Base-by-base conservation (phyloP, 2,888 invertebrate genomes). In the Leptinotarsa juncta region DNA sequence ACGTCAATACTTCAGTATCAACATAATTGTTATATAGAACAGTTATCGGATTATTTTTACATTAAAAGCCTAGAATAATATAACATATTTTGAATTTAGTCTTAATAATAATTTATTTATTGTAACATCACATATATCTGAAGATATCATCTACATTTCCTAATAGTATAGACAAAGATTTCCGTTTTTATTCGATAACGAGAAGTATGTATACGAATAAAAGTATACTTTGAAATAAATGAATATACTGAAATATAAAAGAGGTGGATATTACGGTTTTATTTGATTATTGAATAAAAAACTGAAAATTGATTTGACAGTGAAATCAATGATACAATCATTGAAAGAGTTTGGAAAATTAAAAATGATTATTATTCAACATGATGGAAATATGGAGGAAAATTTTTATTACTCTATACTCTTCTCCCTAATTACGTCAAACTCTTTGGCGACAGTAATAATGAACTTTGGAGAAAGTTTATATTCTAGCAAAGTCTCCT, bases 111-210 rank as follows among this genome's bases (percentile, higher is more conserved):
- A 81, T 74, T 74, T 67, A 74, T 74, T 86, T 85, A 85, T 86
- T 85, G 85, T 85, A 86, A 86, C 86, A 86, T 86, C 86, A 86
- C 85, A 86, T 85, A 84, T 84, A 86, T 84, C 78, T 81, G 83
- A 83, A 81, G 80, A 82, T 83, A 79, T 79, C 80, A 78, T 79
- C 81, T 81, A 81, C 77, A 76, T 75, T 78, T 78, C 72, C 76
- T 75, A 79, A 78, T 71, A 68, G n/a, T 71, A 74, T 65, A 67
- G 20, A 60, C 70, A 68, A 62, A 65, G 32, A n/a, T 12, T 20
- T 18, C 15, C 20, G 16, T 32, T 50, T 7, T 15, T 18, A 48
- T 67, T 51, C 53, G 51, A 62, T 62, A 53, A 51, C 51, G 16
- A 67, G 51, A 53, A 3, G 26, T 16, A 51, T 42, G 20, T 3